A percentile compares a stretch with the other conserved stretches of the same genome.
Evolutionary conservation across 1,140 invertebrate species (phyloP).

Genomic region (Zaprionus gabonicus): DNA sequence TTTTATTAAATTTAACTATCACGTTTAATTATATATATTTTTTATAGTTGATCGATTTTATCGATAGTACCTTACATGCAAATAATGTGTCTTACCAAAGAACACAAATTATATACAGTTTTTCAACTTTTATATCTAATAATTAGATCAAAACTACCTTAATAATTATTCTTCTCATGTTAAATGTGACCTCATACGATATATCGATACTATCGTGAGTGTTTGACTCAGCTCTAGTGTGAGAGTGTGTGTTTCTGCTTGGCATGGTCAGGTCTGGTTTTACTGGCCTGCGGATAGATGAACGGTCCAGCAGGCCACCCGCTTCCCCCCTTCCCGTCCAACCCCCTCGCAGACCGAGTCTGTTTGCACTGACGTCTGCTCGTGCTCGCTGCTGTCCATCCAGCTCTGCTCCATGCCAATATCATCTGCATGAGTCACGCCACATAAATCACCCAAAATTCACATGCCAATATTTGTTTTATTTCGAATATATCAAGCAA

Average conservation of each 20-base stretch:
- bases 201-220: background rate
- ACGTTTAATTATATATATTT: too few species aligned
- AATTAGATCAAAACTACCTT: too few species aligned
- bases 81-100: too few species aligned
- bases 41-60: too few species aligned
- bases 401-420: slow-evolving; percentile 13
- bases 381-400: background rate
- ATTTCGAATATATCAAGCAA: slow-evolving; percentile 62
- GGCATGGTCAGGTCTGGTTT: background rate
- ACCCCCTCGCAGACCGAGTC: background rate
- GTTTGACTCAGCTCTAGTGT: background rate
- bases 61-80: too few species aligned
- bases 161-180: too few species aligned
- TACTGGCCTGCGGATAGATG: slow-evolving; percentile 4
- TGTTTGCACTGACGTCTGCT: slow-evolving; percentile 4
- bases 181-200: background rate
- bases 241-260: background rate
- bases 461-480: slow-evolving; percentile 80
- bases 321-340: background rate
- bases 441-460: slow-evolving; percentile 73
- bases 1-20: too few species aligned
- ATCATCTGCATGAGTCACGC: slow-evolving; percentile 61
- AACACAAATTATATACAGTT: too few species aligned
- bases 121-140: too few species aligned
- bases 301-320: background rate